Evolutionary conservation across 1,140 invertebrate genomes (phyloP).

Genomic region (Drosophila sucinea): DNA sequence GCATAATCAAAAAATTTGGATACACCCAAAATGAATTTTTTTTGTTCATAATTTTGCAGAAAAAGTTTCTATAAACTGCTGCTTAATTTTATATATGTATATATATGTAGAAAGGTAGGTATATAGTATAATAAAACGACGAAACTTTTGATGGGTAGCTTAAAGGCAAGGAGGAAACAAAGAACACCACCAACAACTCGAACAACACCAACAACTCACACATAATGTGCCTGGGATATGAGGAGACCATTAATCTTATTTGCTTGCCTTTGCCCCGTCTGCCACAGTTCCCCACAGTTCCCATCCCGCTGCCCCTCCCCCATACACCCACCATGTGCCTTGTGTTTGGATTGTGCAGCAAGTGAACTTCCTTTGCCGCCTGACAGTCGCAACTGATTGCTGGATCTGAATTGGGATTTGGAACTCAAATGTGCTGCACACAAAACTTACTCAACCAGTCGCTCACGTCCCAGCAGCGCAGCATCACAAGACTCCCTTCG

Average conservation of each 20-base stretch:
- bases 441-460: slow-evolving; percentile 32
- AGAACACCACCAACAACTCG: slow-evolving; percentile 38
- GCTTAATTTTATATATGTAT: slow-evolving; percentile 7
- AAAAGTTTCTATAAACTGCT: slow-evolving; percentile 10
- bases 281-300: background rate
- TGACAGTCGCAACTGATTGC: slow-evolving; percentile 83
- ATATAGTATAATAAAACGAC: background rate
- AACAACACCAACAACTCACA: slow-evolving; percentile 57
- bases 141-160: slow-evolving; percentile 72
- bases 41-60: background rate
- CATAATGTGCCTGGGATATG: slow-evolving; percentile 68
- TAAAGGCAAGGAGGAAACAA: slow-evolving; percentile 50
- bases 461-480: background rate
- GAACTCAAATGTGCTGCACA: slow-evolving; percentile 72
- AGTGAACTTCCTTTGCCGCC: slow-evolving; percentile 83
- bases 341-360: slow-evolving; percentile 73
- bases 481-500: slow-evolving; percentile 18
- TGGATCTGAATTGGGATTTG: slow-evolving; percentile 78
- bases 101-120: too few relatives aligned
- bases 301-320: background rate
- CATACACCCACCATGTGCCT: slow-evolving; percentile 9
- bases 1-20: slow-evolving; percentile 6
- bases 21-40: background rate
- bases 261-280: slow-evolving; percentile 23
- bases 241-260: slow-evolving; percentile 81